Percentiles rank a stretch among this genome's conserved stretches.
Conservation (phyloP, 2,888 invertebrate species). For the Xylota sylvarum region DNA sequence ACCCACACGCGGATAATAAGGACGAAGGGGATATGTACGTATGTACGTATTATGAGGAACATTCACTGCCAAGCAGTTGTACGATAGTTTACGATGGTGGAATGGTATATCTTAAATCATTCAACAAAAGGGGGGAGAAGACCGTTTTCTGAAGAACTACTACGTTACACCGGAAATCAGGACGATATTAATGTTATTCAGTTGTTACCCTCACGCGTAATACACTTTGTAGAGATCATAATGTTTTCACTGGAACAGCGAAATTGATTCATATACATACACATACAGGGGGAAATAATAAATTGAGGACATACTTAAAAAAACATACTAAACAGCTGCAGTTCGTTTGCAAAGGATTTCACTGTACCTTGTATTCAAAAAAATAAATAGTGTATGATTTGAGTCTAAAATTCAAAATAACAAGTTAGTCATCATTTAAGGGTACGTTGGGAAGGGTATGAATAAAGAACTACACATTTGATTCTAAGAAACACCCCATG, state of each 20-base stretch:
- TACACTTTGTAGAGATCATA: neutral
- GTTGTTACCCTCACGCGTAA: neutral
- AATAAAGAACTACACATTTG: no score
- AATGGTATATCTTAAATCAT: constrained; percentile 4
- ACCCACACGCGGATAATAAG: neutral
- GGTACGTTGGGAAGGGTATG: no score
- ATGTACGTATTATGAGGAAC: neutral
- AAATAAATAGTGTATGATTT: neutral
- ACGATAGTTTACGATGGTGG: constrained; percentile 7
- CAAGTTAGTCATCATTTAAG: no score
- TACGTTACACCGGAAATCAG: constrained; percentile 13
- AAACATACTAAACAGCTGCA: neutral
- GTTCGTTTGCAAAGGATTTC: no score
- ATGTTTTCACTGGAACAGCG: neutral
- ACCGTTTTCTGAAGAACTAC: neutral
- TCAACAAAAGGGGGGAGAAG: neutral
- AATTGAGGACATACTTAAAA: no score
- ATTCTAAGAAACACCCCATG: no score
- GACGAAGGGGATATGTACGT: neutral
- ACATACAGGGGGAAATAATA: neutral
- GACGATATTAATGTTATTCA: constrained; percentile 27
- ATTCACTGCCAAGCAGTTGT: constrained; percentile 7
- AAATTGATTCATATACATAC: neutral
- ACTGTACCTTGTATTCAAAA: no score
- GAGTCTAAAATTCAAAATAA: no score